Evolutionary conservation across 1,140 invertebrate species (phyloP).

Genomic region (Bombus ignitus): DNA sequence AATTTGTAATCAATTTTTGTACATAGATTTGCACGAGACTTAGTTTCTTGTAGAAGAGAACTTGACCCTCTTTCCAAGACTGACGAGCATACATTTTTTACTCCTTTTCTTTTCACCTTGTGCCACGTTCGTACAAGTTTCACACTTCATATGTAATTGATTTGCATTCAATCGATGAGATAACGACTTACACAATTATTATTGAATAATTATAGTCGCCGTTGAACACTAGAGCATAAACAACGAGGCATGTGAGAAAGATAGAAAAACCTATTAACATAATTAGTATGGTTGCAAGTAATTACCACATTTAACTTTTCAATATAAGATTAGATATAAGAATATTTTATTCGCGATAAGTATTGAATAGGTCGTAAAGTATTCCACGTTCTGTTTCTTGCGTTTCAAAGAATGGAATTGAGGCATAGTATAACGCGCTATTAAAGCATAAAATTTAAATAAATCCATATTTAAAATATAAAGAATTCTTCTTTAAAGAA

Average conservation of each 20-base stretch:
- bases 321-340: background rate
- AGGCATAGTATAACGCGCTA: background rate
- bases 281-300: background rate
- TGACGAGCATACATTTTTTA: background rate
- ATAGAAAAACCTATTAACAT: background rate
- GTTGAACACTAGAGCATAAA: background rate
- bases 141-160: background rate
- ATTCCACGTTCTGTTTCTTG: background rate
- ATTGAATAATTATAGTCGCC: background rate
- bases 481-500: background rate
- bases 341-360: background rate
- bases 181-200: background rate
- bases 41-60: background rate
- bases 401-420: background rate
- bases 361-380: background rate
- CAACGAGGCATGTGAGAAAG: background rate
- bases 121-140: background rate
- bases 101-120: slow-evolving; percentile 2
- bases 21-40: background rate
- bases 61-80: background rate
- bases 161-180: slow-evolving; percentile 10
- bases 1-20: background rate
- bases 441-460: background rate
- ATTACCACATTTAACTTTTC: background rate
- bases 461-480: background rate